phyloP scores from a whole-genome alignment of 2,888 invertebrate genomes.

The Agriopis aurantiaria region DNA sequence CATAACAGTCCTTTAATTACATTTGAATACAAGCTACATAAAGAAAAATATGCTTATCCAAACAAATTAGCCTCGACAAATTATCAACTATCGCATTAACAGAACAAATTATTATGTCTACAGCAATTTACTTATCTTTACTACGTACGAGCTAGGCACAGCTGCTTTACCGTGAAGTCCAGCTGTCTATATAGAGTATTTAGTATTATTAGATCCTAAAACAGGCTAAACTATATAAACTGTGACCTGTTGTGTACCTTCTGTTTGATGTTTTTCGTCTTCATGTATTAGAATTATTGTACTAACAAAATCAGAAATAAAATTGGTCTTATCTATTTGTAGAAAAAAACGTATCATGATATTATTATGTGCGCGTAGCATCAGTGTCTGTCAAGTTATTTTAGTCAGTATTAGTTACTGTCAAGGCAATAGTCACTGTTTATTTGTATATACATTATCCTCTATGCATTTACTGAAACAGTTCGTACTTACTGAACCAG shows the following conservation, averaged over 20 bases:
- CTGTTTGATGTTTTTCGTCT: not conserved
- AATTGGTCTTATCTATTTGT: too few relatives aligned
- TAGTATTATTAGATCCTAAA: not conserved
- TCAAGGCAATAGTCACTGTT: conserved; percentile 25
- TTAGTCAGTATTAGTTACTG: conserved; percentile 10
- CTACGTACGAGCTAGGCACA: conserved; percentile 16
- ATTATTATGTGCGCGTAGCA: not conserved
- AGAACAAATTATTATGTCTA: conserved; percentile 31
- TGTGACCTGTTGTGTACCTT: not conserved
- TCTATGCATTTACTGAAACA: conserved; percentile 45
- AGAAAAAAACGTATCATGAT: not conserved
- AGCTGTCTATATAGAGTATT: not conserved
- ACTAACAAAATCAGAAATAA: too few relatives aligned
- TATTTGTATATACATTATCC: conserved; percentile 35
- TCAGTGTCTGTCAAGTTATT: not conserved
- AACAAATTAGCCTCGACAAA: conserved; percentile 25
- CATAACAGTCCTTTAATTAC: conserved; percentile 16
- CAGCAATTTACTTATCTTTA: conserved; percentile 30
- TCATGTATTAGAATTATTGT: not conserved
- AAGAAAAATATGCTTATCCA: conserved; percentile 16
- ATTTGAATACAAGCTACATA: conserved; percentile 8
- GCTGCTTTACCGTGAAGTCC: conserved; percentile 3
- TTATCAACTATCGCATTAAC: conserved; percentile 28
- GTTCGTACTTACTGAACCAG: conserved; percentile 43
- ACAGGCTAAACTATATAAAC: not conserved